Conservation (phyloP, 2,888 invertebrate species). For the Ormyrus nitidulus region DNA sequence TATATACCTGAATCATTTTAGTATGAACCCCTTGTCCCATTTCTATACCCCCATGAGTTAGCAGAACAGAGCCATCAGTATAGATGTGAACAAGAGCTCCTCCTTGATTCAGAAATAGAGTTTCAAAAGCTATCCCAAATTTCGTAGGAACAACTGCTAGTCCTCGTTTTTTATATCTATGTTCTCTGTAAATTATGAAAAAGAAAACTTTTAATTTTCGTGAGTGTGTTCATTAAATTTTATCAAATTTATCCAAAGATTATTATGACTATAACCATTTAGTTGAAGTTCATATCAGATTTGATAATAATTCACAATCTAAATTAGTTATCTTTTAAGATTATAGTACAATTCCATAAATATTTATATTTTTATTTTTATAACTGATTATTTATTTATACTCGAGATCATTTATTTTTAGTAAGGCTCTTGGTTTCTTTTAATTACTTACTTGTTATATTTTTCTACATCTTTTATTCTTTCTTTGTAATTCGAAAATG, state of each 20-base stretch:
- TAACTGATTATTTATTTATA: not conserved
- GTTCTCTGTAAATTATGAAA: slow-evolving; percentile 76
- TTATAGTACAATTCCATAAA: not conserved
- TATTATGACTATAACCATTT: no score
- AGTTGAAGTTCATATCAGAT: no score
- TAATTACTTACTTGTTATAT: slow-evolving; percentile 82
- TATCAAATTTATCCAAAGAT: no score
- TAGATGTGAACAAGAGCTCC: slow-evolving; percentile 91
- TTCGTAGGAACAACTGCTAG: slow-evolving; percentile 87
- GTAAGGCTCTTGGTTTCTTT: no score
- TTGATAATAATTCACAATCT: no score
- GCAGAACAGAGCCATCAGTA: slow-evolving; percentile 88
- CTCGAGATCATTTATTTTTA: not conserved
- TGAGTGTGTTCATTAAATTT: no score
- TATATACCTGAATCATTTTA: slow-evolving; percentile 88
- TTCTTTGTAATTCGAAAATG: slow-evolving; percentile 80
- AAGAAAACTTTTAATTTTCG: no score
- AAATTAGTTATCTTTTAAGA: not conserved
- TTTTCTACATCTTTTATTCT: slow-evolving; percentile 79
- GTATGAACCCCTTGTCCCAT: slow-evolving; percentile 97
- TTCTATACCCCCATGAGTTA: slow-evolving; percentile 93
- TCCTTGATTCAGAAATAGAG: slow-evolving; percentile 85
- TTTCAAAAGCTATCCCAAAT: slow-evolving; percentile 88
- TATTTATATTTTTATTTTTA: not conserved
- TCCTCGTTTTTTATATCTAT: slow-evolving; percentile 91